Base-by-base conservation (phyloP, 2,888 invertebrate genomes). In the Cremastinae sp. region DNA sequence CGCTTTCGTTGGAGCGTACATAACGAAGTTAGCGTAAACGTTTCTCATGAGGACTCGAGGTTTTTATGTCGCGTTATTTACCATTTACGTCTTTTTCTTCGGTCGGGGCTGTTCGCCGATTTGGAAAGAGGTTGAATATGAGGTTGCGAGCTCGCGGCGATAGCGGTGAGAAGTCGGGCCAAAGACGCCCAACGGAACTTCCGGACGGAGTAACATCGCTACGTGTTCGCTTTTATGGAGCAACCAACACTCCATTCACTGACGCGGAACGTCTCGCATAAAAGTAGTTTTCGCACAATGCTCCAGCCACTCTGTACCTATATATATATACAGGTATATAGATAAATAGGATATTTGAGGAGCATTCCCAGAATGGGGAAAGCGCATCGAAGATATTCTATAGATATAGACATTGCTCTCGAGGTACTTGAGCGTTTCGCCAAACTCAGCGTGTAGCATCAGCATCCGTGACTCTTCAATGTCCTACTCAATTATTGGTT, bases 401-500 rank as follows among this genome's bases (percentile, higher is more conserved):
- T 36, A 12, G 1, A 8, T 56, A 10, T 10, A n/a, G 34, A 12
- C 36, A 8, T 16, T 14, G 22, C 34, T 34, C 45, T 43, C 41
- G 28, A 10, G 45, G 12, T 10, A 36, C 54, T 56, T 20, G 16
- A 45, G 56, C 38, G 22, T n/a, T 68, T 58, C 54, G 16, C 20
- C 36, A 14, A 61, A 36, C 18, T 56, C 61, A 22, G 54, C 49
- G 16, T 36, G 9, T 49, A 56, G 12, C 38, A 9, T 22, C 47
- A 54, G 16, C 41, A 10, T 36, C 34, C 43, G 36, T 61, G 75
- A 71, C 72, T 75, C 62, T 75, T 72, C 68, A 75, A 72, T 75
- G 68, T 72, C 38, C 49, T n/a, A 62, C 75, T 68, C 56, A 68
- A 75, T 72, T 68, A 72, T 68, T 38, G 75, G 62, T 68, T 75